Conservation (phyloP, 1,140 invertebrate genomes). For the Drosophila sulfurigaster region DNA sequence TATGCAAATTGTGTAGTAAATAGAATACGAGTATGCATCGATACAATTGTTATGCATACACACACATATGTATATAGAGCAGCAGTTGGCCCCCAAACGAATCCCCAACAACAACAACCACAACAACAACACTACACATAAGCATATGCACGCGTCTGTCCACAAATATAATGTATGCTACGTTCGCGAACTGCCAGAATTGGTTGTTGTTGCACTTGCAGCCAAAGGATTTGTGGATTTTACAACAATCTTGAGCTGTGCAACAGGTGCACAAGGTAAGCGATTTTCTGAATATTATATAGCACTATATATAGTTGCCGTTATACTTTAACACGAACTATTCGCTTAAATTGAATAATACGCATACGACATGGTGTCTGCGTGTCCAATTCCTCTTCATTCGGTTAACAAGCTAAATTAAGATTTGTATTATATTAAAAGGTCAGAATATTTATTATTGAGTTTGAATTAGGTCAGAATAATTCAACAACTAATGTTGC, state of each 20-base stretch:
- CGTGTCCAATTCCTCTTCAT: conserved; percentile 53
- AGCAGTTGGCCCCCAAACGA: conserved; percentile 5
- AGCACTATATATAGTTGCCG: neutral
- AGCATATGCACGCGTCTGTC: conserved; percentile 35
- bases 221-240: conserved; percentile 84
- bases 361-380: conserved; percentile 72
- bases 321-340: neutral
- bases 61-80: conserved; percentile 12
- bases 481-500: no score
- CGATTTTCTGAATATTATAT: neutral
- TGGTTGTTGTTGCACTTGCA: conserved; percentile 83
- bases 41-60: conserved; percentile 11
- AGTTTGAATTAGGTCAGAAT: no score
- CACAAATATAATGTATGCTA: conserved; percentile 76
- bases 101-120: neutral
- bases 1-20: neutral
- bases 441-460: no score
- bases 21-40: neutral
- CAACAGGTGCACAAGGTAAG: conserved; percentile 75
- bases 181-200: conserved; percentile 74
- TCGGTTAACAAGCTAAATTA: neutral
- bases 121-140: neutral
- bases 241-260: conserved; percentile 64
- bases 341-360: conserved; percentile 28
- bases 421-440: no score